These are phyloP conservation scores for Vireo altiloquus DNA, from an alignment of 2,113 vertebrate genomes.

Conservation along the genomic window DNA sequence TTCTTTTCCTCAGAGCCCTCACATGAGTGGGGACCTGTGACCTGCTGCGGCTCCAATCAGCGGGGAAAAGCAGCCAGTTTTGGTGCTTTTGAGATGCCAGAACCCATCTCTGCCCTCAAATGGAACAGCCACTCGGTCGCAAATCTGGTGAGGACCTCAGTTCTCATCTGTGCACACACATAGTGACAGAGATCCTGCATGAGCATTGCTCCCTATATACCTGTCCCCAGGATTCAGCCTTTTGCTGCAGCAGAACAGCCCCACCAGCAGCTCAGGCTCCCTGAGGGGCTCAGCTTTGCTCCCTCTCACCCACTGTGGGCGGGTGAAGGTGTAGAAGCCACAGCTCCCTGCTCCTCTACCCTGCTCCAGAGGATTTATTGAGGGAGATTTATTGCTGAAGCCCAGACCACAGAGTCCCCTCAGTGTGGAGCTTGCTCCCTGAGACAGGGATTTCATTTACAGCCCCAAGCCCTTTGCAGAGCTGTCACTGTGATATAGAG, in stretches of 20 bases:
- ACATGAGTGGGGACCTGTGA: neutral
- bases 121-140: neutral
- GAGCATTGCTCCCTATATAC: rapidly evolving
- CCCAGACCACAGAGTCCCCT: neutral
- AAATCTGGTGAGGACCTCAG: rapidly evolving
- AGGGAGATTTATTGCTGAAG: neutral
- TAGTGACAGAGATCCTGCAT: neutral
- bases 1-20: neutral
- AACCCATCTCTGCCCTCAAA: neutral
- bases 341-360: neutral
- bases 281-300: neutral
- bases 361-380: neutral
- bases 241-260: neutral
- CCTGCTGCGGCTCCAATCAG: neutral
- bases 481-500: neutral
- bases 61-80: neutral
- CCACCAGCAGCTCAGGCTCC: neutral
- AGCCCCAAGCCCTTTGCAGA: neutral
- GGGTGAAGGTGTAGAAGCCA: rapidly evolving
- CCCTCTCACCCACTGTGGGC: rapidly evolving
- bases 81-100: neutral
- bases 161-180: no score
- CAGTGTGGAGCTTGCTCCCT: neutral
- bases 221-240: neutral
- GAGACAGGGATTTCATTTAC: neutral